phyloP scores from a whole-genome alignment of 35 echinoderm and acorn worm genomes.

The Ophiothrix spiculata region DNA sequence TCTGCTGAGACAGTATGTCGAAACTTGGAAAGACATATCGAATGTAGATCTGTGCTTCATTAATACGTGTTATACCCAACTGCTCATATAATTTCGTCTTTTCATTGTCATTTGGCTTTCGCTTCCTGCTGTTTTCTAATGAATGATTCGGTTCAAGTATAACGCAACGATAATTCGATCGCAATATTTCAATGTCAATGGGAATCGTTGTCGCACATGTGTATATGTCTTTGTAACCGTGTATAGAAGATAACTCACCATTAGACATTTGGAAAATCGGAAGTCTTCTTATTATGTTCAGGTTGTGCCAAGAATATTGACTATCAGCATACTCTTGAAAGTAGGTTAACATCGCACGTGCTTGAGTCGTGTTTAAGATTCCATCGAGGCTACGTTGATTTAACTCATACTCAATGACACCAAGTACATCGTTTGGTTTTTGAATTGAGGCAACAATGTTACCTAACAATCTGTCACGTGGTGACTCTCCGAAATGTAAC shows the following conservation, averaged over 20 bases:
- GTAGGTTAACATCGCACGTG: background rate
- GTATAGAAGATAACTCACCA: background rate
- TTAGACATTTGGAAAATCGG: background rate
- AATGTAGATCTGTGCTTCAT: background rate
- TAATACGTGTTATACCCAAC: slow-evolving; percentile 4
- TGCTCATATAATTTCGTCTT: background rate
- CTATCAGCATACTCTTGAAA: too few relatives aligned
- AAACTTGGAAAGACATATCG: slow-evolving; percentile 24
- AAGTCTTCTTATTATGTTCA: slow-evolving; percentile 1
- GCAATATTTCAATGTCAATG: background rate
- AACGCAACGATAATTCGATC: background rate
- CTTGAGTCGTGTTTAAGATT: background rate
- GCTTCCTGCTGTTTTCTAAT: too few relatives aligned
- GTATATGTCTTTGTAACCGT: background rate
- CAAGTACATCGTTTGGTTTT: background rate
- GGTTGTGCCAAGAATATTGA: too few relatives aligned
- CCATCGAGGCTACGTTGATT: background rate
- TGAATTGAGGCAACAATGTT: background rate
- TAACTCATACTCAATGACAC: background rate
- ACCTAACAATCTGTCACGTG: background rate
- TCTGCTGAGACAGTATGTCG: background rate
- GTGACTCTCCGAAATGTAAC: too few relatives aligned
- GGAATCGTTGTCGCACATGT: background rate
- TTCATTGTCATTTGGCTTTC: background rate
- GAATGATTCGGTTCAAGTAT: background rate